Base-by-base conservation (phyloP, 2,797 vertebrate genomes). In the Delichon dasypus region DNA sequence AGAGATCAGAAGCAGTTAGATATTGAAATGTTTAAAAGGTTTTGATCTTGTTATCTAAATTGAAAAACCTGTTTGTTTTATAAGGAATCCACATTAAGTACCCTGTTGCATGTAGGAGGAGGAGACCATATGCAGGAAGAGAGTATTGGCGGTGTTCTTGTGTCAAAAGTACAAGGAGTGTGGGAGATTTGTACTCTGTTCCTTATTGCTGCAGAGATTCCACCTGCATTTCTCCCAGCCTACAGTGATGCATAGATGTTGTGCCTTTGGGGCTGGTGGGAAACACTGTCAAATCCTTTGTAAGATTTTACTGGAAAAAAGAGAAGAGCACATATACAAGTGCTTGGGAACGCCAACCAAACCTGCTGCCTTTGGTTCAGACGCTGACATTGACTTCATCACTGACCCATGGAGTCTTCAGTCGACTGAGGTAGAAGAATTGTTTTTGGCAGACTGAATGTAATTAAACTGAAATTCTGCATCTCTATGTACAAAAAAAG, bases 81-180 rank as follows among this genome's bases (percentile, higher is more conserved):
- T 61, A 67, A 89, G 40, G 60, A 79, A 89, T 90, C 60, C 32
- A 45, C 25, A 32, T 79, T 21, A 79, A 85, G 50, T 66, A 48
- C 34, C 40, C 78, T n/a, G 19, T 23, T 85, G 65, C 45, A 40
- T 51, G 68, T 84, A 85, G 91, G 74, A 93, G 88, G 75, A 83
- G 62, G 45, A 85, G 64, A 75, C 72, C 72, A 57, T 67, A 85
- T 85, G 78, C 68, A 91, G 79, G 65, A 81, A 78, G 55, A 87
- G 64, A 92, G 85, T 71, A 74, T 27, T 93, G 78, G 68, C 0
- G 4, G 72, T 5, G 3, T 54, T n/a, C 45, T 85, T 74, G 53
- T 73, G 25, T 80, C 30, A 27, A 50, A 95, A 94, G 68, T 42
- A 70, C 74, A 45, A 54, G 55, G 64, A 55, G 11, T 50, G 78